phyloP scores from a whole-genome alignment of 2,888 invertebrate genomes.

The Griposia aprilina region DNA sequence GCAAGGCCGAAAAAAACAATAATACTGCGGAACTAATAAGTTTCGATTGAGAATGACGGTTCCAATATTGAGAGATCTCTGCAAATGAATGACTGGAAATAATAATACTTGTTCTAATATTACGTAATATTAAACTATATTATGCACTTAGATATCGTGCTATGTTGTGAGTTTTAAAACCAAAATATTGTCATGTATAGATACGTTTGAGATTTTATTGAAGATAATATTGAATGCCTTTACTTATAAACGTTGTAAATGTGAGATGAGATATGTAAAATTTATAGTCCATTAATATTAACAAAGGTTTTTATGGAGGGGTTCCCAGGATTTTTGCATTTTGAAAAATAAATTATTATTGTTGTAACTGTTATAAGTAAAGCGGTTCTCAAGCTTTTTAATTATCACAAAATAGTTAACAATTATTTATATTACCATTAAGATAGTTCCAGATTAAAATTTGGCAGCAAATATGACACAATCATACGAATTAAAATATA shows the following conservation, averaged over 20 bases:
- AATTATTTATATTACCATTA: constrained; percentile 57
- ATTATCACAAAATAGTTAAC: constrained; percentile 55
- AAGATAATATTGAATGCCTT: constrained; percentile 58
- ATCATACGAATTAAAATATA: constrained; percentile 60
- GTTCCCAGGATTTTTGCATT: constrained; percentile 21
- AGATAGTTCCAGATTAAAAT: constrained; percentile 58
- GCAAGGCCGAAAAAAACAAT: constrained; percentile 85
- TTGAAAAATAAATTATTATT: constrained; percentile 17
- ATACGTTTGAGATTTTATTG: constrained; percentile 65
- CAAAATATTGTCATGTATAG: constrained; percentile 71
- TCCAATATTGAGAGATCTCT: constrained; percentile 70
- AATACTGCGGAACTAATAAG: constrained; percentile 95
- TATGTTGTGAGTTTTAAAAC: constrained; percentile 68
- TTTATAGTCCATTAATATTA: constrained; percentile 47
- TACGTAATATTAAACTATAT: constrained; percentile 68
- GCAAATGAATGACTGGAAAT: constrained; percentile 76
- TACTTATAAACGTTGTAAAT: constrained; percentile 67
- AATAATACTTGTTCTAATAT: constrained; percentile 60
- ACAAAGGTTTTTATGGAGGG: constrained; percentile 12
- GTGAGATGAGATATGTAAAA: constrained; percentile 46
- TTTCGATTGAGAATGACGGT: constrained; percentile 92
- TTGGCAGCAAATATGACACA: constrained; percentile 58
- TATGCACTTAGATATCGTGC: constrained; percentile 67
- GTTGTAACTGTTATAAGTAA: constrained; percentile 65
- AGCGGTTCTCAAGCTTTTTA: constrained; percentile 50